Conservation (phyloP, 1,140 invertebrate genomes). For the Anastrepha ludens region DNA sequence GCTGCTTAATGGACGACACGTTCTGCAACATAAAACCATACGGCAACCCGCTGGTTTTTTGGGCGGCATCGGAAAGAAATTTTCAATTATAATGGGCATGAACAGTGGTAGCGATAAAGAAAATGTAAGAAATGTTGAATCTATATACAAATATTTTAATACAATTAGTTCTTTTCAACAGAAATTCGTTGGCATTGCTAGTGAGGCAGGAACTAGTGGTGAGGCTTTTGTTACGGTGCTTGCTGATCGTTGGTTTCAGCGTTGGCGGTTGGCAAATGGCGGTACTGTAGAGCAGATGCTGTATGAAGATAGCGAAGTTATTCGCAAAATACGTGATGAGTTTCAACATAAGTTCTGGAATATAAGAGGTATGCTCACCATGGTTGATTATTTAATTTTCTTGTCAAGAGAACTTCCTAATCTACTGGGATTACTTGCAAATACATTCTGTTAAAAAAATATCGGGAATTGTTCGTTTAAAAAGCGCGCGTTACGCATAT, state of each 20-base stretch:
- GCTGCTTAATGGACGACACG: conserved; percentile 79
- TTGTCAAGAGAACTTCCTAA: too few species aligned
- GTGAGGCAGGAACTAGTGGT: conserved; percentile 62
- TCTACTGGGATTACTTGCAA: too few species aligned
- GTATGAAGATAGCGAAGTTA: conserved; percentile 68
- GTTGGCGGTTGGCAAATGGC: conserved; percentile 68
- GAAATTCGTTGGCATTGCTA: conserved; percentile 68
- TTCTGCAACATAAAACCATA: conserved; percentile 82
- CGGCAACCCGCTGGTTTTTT: conserved; percentile 89
- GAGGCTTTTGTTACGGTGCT: conserved; percentile 64
- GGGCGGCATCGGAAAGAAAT: conserved; percentile 88
- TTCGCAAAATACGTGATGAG: conserved; percentile 68
- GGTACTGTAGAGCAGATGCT: conserved; percentile 68
- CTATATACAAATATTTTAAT: background rate
- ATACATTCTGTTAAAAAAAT: too few species aligned
- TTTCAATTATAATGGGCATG: conserved; percentile 92
- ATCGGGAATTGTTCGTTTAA: too few species aligned
- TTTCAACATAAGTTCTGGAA: conserved; percentile 71
- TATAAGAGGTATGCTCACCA: conserved; percentile 58
- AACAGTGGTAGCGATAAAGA: conserved; percentile 82
- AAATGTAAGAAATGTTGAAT: conserved; percentile 79
- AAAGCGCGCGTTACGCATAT: too few species aligned
- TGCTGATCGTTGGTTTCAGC: conserved; percentile 69
- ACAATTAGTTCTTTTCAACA: background rate
- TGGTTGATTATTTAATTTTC: too few species aligned